Evolutionary conservation across 2,797 vertebrate species (phyloP).

Genomic region (Morelia viridis): DNA sequence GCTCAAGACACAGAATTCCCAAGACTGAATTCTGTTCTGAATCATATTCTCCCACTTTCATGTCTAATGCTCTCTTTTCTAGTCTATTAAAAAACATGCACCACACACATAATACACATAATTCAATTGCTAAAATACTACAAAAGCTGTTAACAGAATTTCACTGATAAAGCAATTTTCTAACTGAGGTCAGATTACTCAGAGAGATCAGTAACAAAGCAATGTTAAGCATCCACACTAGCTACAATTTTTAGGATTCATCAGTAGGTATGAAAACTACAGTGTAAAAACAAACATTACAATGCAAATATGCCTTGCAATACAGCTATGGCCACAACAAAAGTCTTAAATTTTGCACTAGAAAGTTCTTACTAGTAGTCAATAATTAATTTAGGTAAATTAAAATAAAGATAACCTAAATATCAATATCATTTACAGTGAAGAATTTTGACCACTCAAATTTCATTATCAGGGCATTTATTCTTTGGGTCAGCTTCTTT

Average conservation of each 20-base stretch:
- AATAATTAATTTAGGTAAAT: not conserved
- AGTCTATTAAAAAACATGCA: not conserved
- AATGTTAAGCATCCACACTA: not conserved
- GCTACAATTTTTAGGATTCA: not conserved
- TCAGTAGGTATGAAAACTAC: not conserved
- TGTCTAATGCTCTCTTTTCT: not conserved
- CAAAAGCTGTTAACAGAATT: not conserved
- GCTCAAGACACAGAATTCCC: not conserved
- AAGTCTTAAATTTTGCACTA: not conserved
- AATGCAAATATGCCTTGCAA: not conserved
- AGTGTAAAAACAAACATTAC: not conserved
- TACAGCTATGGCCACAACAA: not conserved
- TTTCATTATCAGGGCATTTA: not conserved
- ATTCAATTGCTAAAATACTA: not conserved
- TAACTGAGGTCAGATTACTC: not conserved
- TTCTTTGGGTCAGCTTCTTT: not conserved
- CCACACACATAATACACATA: not conserved
- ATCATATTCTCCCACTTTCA: not conserved
- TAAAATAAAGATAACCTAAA: not conserved
- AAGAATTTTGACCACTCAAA: not conserved
- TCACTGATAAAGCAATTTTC: not conserved
- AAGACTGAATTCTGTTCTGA: not conserved
- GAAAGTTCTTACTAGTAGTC: not conserved
- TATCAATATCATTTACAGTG: not conserved
- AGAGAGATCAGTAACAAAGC: not conserved